Conservation (phyloP, 1,140 invertebrate species). For the Nylanderia fulva region DNA sequence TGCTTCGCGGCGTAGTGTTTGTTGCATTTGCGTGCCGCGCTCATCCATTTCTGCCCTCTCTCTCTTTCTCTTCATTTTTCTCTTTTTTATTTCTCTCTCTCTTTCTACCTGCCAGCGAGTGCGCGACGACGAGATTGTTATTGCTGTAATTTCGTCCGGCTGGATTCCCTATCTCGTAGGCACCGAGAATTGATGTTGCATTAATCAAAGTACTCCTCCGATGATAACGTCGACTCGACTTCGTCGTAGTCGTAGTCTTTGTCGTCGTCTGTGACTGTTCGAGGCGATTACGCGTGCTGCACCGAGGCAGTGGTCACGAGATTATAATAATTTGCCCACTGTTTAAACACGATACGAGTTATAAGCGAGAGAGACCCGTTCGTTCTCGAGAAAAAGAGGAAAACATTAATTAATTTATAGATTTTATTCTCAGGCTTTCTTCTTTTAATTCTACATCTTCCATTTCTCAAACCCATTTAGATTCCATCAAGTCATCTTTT, state of each 20-base stretch:
- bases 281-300: background rate
- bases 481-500: background rate
- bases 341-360: constrained; percentile 33
- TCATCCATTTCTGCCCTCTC: constrained; percentile 33
- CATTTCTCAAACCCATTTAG: background rate
- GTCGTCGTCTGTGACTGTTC: constrained; percentile 1
- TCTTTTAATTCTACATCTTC: background rate
- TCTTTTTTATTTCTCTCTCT: background rate
- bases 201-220: constrained; percentile 46
- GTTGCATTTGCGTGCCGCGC: constrained; percentile 42
- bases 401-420: background rate
- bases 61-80: background rate
- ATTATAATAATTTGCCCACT: constrained; percentile 49
- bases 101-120: background rate
- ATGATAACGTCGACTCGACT: constrained; percentile 48
- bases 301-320: constrained; percentile 1
- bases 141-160: constrained; percentile 49
- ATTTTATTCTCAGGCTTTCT: background rate
- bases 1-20: background rate
- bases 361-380: background rate
- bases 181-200: constrained; percentile 52
- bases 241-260: constrained; percentile 10
- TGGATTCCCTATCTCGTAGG: constrained; percentile 51
- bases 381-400: background rate
- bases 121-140: constrained; percentile 36